These are phyloP conservation scores for Pseudorhombus dupliciocellatus DNA, from an alignment of 2,113 vertebrate species.

Conservation along the genomic window DNA sequence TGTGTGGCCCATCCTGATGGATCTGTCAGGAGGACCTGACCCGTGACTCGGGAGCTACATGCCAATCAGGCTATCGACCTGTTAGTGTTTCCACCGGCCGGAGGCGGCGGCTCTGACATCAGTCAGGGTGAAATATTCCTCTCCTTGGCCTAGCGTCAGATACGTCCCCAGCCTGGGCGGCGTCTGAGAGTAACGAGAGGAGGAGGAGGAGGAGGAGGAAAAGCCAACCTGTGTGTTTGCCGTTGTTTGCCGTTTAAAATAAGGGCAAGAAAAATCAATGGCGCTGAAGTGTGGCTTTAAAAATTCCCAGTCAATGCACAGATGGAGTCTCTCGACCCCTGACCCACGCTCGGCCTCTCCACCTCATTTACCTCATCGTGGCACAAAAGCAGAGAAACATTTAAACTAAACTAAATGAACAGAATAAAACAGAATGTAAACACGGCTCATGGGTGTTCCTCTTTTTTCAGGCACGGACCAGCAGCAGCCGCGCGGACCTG, in stretches of 20 bases:
- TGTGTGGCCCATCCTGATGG: constrained; percentile 40
- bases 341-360: too few relatives aligned
- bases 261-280: too few relatives aligned
- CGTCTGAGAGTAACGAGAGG: constrained; percentile 28
- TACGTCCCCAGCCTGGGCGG: constrained; percentile 23
- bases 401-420: too few relatives aligned
- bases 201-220: not conserved
- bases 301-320: too few relatives aligned
- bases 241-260: too few relatives aligned
- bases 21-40: constrained; percentile 37
- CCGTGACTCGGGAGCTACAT: constrained; percentile 18
- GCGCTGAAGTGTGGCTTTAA: not conserved
- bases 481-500: not conserved
- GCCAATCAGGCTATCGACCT: constrained; percentile 60
- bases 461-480: not conserved
- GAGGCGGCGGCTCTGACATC: constrained; percentile 43
- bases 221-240: too few relatives aligned
- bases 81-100: constrained; percentile 51
- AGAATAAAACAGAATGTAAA: too few relatives aligned
- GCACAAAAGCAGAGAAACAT: too few relatives aligned
- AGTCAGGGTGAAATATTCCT: constrained; percentile 55
- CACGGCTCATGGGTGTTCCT: not conserved
- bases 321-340: too few relatives aligned
- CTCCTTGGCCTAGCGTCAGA: constrained; percentile 35
- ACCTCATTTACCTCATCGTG: too few relatives aligned